Conservation (phyloP, 2,113 vertebrate genomes). For the Campylomormyrus numenius region DNA sequence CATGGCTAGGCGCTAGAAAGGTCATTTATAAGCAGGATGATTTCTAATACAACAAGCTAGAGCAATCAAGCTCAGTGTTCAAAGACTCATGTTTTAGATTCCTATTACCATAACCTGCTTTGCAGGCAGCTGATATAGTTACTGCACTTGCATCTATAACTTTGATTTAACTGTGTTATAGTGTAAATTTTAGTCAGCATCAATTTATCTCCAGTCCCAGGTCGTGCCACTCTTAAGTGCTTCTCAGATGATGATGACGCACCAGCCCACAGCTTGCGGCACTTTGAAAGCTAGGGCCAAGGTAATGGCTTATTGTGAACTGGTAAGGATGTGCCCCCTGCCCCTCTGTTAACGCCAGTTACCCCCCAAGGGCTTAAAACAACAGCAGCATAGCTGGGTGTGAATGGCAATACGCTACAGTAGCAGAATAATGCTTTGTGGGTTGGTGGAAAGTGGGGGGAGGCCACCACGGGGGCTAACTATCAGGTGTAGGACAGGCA, state of each 20-base stretch:
- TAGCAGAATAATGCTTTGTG: not conserved
- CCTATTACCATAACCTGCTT: not conserved
- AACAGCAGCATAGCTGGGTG: not conserved
- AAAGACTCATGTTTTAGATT: not conserved
- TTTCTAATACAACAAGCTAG: not conserved
- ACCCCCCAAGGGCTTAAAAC: not conserved
- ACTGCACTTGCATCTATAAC: not conserved
- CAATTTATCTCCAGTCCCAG: not conserved
- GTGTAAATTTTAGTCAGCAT: not conserved
- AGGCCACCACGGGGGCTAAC: not conserved
- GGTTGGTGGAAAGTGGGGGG: not conserved
- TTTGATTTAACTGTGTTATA: not conserved
- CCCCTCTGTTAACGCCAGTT: not conserved
- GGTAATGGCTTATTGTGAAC: not conserved
- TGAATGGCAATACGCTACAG: not conserved
- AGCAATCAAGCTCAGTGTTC: not conserved
- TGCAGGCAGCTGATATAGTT: not conserved
- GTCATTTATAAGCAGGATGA: not conserved
- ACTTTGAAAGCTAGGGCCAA: not conserved
- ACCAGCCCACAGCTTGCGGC: not conserved
- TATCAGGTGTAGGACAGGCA: not conserved
- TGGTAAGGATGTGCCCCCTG: not conserved
- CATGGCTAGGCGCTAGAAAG: not conserved
- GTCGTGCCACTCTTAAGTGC: not conserved
- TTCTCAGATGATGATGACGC: not conserved